phyloP scores from a whole-genome alignment of 2,888 invertebrate species.

The Oconnorella tubifera region DNA sequence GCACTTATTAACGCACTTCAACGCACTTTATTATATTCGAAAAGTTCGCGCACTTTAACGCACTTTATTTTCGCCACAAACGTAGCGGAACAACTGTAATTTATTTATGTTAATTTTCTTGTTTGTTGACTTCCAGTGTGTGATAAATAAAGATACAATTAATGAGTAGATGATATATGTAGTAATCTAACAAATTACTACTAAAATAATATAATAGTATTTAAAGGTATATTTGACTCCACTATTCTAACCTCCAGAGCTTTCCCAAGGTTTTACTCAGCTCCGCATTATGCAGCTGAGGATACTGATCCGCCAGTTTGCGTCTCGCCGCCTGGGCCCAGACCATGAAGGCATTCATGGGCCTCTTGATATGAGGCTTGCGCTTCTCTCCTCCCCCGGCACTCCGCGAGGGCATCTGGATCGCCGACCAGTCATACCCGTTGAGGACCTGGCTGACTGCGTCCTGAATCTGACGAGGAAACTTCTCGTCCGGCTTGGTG shows the following conservation, averaged over 20 bases:
- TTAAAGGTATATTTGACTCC: too few relatives aligned
- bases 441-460: constrained; percentile 86
- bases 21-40: too few relatives aligned
- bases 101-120: too few relatives aligned
- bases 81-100: too few relatives aligned
- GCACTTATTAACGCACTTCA: too few relatives aligned
- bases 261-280: constrained; percentile 90
- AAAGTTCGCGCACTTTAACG: too few relatives aligned
- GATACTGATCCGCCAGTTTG: constrained; percentile 85
- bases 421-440: constrained; percentile 86
- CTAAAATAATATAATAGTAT: too few relatives aligned
- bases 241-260: constrained; percentile 88
- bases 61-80: too few relatives aligned
- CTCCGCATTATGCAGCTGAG: constrained; percentile 91
- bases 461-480: constrained; percentile 66
- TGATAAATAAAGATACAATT: too few relatives aligned
- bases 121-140: too few relatives aligned
- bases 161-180: too few relatives aligned
- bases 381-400: constrained; percentile 52
- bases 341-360: constrained; percentile 99
- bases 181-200: too few relatives aligned
- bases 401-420: constrained; percentile 71
- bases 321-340: constrained; percentile 94
- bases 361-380: constrained; percentile 84
- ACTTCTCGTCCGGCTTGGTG: constrained; percentile 3